These are phyloP conservation scores for Diarsia dahlii DNA, from an alignment of 2,888 invertebrate genomes.

Conservation along the genomic window DNA sequence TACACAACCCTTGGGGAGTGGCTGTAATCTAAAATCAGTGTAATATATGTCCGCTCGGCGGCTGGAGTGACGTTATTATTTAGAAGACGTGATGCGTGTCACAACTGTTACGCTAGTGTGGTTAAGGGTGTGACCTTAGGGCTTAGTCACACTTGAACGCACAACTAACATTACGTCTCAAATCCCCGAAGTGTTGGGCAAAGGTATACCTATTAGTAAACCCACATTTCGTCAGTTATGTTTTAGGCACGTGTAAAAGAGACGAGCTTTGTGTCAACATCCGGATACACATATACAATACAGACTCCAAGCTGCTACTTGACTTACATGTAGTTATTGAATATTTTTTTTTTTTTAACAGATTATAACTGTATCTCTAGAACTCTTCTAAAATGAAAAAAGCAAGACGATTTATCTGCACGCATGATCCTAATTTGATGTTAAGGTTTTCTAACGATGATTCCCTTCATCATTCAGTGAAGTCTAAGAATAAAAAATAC, in stretches of 20 bases:
- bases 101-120: conserved; percentile 53
- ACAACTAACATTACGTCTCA: background rate
- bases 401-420: background rate
- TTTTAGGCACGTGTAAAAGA: background rate
- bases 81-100: conserved; percentile 50
- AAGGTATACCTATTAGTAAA: background rate
- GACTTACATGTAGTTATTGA: background rate
- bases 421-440: background rate
- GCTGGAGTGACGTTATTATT: conserved; percentile 53
- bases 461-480: background rate
- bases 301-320: background rate
- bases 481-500: too few relatives aligned
- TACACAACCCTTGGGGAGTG: background rate
- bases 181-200: background rate
- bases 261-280: background rate
- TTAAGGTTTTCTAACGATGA: background rate
- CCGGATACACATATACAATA: background rate
- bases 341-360: background rate
- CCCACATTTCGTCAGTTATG: background rate
- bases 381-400: background rate
- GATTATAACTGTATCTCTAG: background rate
- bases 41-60: conserved; percentile 56
- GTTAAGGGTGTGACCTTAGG: conserved; percentile 16
- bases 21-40: conserved; percentile 51
- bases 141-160: background rate